A percentile compares a stretch with the other conserved stretches of the same genome.
phyloP scores from a whole-genome alignment of 2,113 vertebrate species.

The Uria lomvia region DNA sequence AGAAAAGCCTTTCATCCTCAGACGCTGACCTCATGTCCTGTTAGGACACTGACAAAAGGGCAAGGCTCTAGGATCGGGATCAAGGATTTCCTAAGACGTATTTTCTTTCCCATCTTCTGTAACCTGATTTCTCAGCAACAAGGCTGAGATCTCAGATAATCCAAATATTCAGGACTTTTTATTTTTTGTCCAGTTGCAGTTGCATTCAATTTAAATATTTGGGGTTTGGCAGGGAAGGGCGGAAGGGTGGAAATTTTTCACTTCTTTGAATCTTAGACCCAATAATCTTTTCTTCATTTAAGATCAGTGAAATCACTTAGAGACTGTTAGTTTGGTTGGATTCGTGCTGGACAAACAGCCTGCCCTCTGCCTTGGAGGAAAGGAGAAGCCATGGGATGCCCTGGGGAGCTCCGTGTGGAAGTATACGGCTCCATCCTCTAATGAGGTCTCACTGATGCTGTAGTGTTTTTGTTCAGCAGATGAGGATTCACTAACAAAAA shows the following conservation, averaged over 20 bases:
- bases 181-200: neutral
- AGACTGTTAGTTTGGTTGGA: neutral
- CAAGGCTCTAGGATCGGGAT: neutral
- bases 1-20: neutral
- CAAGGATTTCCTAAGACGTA: neutral
- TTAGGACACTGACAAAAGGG: neutral
- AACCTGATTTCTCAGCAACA: neutral
- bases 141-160: neutral
- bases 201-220: constrained; percentile 33
- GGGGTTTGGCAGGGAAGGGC: neutral
- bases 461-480: neutral
- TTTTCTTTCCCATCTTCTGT: neutral
- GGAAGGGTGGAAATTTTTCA: neutral
- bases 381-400: neutral
- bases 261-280: neutral
- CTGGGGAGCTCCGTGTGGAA: neutral
- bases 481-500: neutral
- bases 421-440: neutral
- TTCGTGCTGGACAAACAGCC: neutral
- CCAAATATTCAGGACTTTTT: neutral
- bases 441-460: neutral
- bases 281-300: neutral
- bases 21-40: neutral
- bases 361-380: neutral
- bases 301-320: neutral